Evolutionary conservation across 2,888 invertebrate genomes (phyloP).

Genomic region (Chalcosyrphus nemorum): DNA sequence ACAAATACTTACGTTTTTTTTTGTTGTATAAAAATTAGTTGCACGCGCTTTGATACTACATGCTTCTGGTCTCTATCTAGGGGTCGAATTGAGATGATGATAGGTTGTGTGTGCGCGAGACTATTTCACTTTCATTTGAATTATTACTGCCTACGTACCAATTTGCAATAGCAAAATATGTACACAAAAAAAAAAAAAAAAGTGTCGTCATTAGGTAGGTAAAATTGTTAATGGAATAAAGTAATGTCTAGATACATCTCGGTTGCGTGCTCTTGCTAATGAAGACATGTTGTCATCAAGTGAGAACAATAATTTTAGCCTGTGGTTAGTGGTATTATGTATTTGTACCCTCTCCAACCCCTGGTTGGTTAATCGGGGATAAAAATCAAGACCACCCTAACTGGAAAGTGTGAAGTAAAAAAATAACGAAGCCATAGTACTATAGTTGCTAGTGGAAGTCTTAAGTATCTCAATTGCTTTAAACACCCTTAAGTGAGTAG

Average conservation of each 20-base stretch:
- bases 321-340: background rate
- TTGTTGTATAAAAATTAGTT: conserved; percentile 45
- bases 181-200: background rate
- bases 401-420: conserved; percentile 33
- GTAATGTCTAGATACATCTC: background rate
- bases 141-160: conserved; percentile 28
- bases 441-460: background rate
- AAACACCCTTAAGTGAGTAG: conserved; percentile 56
- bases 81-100: background rate
- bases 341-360: background rate
- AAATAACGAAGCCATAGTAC: conserved; percentile 43
- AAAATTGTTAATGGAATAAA: background rate
- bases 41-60: conserved; percentile 37
- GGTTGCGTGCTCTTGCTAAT: conserved; percentile 4
- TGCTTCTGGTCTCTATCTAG: background rate
- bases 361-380: background rate
- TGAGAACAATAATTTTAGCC: background rate
- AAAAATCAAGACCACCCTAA: conserved; percentile 13
- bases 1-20: background rate
- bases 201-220: conserved; percentile 10
- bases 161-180: background rate
- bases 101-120: background rate
- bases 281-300: conserved; percentile 13
- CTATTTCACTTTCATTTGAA: conserved; percentile 11
- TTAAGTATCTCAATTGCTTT: conserved; percentile 54